Base-by-base conservation (phyloP, 2,888 invertebrate genomes). In the Phytoseiulus persimilis region DNA sequence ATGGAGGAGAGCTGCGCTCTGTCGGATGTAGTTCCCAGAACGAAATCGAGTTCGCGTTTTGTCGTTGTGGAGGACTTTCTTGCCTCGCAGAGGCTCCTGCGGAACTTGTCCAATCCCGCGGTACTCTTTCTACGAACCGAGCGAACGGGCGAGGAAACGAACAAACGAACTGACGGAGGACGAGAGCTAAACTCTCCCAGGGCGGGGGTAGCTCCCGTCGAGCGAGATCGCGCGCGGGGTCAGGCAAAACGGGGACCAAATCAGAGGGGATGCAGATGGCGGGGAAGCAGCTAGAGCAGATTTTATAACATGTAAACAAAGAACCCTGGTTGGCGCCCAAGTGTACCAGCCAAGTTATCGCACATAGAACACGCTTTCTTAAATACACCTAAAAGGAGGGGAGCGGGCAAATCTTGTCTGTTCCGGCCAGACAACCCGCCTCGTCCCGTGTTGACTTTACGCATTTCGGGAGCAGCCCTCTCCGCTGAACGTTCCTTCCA, bases 271-370 rank as follows among this genome's bases (percentile, higher is more conserved):
- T n/a, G 11, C 28, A 28, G 65, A 65, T 28, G 65, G 18, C 65
- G 65, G 28, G 65, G 65, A 28, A 23, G 65, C 65, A 65, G 65
- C 65, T 65, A 65, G 45, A 87, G 87, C 87, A 39, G 87, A 87
- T 87, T 87, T 87, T 87, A 87, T 87, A 87, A 87, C 87, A 87
- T 87, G 87, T 87, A 87, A 87, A 87, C 87, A 87, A 87, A 87
- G 87, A 45, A 33, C 87, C n/a, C 87, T n/a, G 39, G 39, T 39
- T 87, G n/a, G 87, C 87, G 45, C 39, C 87, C 87, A 87, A 33
- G 32, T 45, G 45, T 45, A 87, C 32, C 5, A 33, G 87, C 32
- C 87, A 87, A 87, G 87, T 87, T 87, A 87, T 87, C 87, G 33
- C 87, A 87, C 87, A 39, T 33, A 45, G 87, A 87, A 87, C 87